Conservation (phyloP, 2,113 vertebrate genomes). For the Entelurus aequoreus region DNA sequence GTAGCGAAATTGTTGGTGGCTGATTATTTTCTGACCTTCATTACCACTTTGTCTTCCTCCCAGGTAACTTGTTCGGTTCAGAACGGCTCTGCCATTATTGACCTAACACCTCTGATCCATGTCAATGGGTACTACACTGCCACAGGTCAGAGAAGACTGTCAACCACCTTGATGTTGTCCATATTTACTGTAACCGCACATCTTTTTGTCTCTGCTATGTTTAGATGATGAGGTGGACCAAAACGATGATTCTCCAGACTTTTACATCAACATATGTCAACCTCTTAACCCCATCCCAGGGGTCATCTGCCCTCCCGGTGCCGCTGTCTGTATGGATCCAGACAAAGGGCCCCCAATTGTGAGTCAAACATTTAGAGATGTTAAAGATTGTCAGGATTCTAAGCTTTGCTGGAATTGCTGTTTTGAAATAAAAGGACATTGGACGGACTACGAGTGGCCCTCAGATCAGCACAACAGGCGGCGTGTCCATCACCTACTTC, state of each 20-base stretch:
- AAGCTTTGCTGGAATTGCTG: neutral
- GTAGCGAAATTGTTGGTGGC: no score
- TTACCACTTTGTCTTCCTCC: neutral
- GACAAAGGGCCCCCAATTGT: conserved; percentile 72
- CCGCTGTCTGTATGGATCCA: conserved; percentile 84
- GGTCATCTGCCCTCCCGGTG: conserved; percentile 82
- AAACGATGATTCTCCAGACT: conserved; percentile 72
- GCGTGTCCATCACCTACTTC: conserved; percentile 79
- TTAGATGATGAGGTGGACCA: conserved; percentile 63
- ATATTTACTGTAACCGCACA: neutral
- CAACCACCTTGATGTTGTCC: neutral
- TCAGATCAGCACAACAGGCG: conserved; percentile 68
- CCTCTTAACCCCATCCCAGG: conserved; percentile 84
- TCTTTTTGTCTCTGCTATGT: neutral
- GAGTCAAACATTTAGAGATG: conserved; percentile 52
- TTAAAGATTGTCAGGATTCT: neutral
- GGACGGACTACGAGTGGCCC: conserved; percentile 79
- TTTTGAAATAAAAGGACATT: conserved; percentile 73
- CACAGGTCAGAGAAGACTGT: conserved; percentile 34
- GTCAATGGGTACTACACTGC: conserved; percentile 79
- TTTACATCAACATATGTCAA: conserved; percentile 91
- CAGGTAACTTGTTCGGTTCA: conserved; percentile 81
- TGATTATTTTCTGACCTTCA: no score
- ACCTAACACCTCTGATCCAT: conserved; percentile 87
- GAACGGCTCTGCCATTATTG: conserved; percentile 80